Conservation (phyloP, 2,888 invertebrate species). For the Clusia tigrina region DNA sequence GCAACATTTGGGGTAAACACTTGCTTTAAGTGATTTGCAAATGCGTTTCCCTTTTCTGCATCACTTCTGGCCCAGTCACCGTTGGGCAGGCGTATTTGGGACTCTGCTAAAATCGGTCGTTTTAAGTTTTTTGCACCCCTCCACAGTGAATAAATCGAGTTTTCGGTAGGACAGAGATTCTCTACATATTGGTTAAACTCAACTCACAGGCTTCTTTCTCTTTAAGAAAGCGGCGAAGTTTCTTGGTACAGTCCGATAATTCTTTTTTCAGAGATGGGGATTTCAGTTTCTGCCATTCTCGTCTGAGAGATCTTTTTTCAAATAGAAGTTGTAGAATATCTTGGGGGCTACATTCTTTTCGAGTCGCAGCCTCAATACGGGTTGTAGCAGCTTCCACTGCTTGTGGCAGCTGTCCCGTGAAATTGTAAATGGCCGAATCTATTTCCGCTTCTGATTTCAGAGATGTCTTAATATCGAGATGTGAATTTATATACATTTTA, state of each 20-base stretch:
- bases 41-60: constrained; percentile 1
- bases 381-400: no score
- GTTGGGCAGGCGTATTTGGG: neutral
- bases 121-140: neutral
- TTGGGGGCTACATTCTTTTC: neutral
- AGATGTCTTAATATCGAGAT: no score
- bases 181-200: neutral
- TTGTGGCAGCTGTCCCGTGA: no score
- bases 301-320: neutral
- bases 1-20: no score
- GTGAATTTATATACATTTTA: no score
- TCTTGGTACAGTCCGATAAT: neutral
- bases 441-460: no score
- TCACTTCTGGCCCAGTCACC: constrained; percentile 2
- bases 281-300: neutral
- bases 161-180: neutral
- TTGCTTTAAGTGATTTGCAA: no score
- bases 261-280: neutral
- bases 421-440: no score
- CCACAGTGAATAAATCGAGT: neutral
- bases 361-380: no score
- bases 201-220: neutral
- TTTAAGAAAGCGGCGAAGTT: neutral
- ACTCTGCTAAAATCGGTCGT: constrained; percentile 2
- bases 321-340: neutral